A percentile compares a stretch with the other conserved stretches of the same genome.
Conservation (phyloP, 2,113 vertebrate species). For the Tursiops truncatus region DNA sequence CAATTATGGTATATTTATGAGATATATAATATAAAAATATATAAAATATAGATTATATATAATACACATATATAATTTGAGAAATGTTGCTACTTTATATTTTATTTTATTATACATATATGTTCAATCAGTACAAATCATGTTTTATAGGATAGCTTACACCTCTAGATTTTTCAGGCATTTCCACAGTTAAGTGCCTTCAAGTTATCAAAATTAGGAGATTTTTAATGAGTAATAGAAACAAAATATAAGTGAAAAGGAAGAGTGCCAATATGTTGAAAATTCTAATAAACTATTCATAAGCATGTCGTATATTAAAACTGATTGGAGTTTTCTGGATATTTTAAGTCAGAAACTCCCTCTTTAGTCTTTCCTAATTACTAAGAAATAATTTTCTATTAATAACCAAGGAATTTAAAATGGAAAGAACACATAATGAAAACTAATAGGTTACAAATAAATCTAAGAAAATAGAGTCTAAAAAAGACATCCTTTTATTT, state of each 20-base stretch:
- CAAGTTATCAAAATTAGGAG: conserved; percentile 14
- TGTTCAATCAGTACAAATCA: neutral
- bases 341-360: neutral
- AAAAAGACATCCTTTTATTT: neutral
- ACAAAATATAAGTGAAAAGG: neutral
- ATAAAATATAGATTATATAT: neutral
- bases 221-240: neutral
- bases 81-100: neutral
- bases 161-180: neutral
- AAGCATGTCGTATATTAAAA: neutral
- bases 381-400: neutral
- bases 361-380: neutral
- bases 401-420: neutral
- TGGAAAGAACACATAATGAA: neutral
- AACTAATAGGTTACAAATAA: conserved; percentile 1
- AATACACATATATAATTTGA: neutral
- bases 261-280: neutral
- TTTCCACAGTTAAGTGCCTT: neutral
- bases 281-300: neutral
- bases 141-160: neutral
- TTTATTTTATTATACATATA: neutral
- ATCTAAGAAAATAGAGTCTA: neutral
- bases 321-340: neutral
- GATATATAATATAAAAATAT: neutral
- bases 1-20: neutral